Percentiles rank a stretch among this genome's conserved stretches.
phyloP scores from a whole-genome alignment of 1,140 invertebrate species.

The Centruroides vittatus region DNA sequence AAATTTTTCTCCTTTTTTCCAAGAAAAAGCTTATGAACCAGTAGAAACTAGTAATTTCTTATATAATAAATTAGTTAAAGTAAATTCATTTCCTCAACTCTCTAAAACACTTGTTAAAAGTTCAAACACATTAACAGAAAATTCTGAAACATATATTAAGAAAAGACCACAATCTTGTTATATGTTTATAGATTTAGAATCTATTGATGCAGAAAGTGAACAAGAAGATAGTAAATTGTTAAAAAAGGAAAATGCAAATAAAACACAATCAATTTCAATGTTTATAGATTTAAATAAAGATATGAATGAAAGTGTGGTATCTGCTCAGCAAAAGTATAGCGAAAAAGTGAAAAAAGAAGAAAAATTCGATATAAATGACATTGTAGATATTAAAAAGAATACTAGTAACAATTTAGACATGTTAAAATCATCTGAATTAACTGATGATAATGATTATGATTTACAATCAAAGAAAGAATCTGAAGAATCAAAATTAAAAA shows the following conservation, averaged over 20 bases:
- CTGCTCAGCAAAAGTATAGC: neutral
- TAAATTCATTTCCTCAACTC: too few species aligned
- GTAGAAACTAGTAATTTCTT: too few species aligned
- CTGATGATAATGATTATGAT: too few species aligned
- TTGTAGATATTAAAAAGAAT: neutral
- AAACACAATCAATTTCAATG: constrained; percentile 9
- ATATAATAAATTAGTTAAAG: too few species aligned
- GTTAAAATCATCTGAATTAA: too few species aligned
- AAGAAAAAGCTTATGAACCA: too few species aligned
- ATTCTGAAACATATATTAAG: neutral
- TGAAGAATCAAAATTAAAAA: neutral
- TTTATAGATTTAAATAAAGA: constrained; percentile 11
- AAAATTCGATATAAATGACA: neutral
- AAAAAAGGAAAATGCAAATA: neutral
- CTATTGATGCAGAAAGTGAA: constrained; percentile 2
- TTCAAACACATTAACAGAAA: too few species aligned
- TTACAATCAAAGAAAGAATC: too few species aligned
- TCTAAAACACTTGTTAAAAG: too few species aligned
- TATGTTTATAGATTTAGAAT: constrained; percentile 15
- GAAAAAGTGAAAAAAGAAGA: neutral
- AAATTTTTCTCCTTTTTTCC: too few species aligned
- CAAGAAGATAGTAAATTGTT: neutral
- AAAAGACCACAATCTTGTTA: constrained; percentile 12
- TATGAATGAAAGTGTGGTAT: neutral
- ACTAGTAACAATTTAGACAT: too few species aligned